Evolutionary conservation across 2,113 vertebrate genomes (phyloP).

Genomic region (Pterophyllum scalare): DNA sequence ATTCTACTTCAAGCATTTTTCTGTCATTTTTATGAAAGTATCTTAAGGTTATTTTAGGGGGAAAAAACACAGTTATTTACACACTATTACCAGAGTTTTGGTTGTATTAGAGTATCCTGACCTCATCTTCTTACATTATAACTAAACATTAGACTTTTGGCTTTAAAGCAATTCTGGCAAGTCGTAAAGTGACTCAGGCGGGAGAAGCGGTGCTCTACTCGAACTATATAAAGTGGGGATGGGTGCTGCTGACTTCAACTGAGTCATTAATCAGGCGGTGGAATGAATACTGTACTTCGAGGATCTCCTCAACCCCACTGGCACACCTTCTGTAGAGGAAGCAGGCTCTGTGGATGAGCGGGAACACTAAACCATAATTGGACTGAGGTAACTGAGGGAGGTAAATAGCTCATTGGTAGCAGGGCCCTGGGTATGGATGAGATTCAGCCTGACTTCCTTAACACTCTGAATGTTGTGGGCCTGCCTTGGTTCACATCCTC

Average conservation of each 20-base stretch:
- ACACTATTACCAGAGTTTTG: neutral
- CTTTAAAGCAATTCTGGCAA: neutral
- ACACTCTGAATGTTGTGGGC: neutral
- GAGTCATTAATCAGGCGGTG: neutral
- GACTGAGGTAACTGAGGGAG: neutral
- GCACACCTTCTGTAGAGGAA: neutral
- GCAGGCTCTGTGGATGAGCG: neutral
- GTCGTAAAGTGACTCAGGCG: neutral
- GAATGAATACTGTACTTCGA: neutral
- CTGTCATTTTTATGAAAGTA: neutral
- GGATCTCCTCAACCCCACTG: neutral
- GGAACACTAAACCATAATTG: neutral
- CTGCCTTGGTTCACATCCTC: neutral
- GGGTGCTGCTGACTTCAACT: neutral
- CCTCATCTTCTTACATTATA: neutral
- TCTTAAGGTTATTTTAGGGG: neutral
- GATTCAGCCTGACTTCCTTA: neutral
- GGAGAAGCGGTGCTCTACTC: neutral
- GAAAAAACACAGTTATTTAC: neutral
- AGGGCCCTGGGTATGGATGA: neutral
- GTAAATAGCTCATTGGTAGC: neutral
- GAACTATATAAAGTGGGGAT: neutral
- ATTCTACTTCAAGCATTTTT: neutral
- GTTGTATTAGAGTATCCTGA: neutral
- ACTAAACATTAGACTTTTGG: neutral